phyloP scores from a whole-genome alignment of 92 coral and sea anemone species.

The Paramuricea clavata region DNA sequence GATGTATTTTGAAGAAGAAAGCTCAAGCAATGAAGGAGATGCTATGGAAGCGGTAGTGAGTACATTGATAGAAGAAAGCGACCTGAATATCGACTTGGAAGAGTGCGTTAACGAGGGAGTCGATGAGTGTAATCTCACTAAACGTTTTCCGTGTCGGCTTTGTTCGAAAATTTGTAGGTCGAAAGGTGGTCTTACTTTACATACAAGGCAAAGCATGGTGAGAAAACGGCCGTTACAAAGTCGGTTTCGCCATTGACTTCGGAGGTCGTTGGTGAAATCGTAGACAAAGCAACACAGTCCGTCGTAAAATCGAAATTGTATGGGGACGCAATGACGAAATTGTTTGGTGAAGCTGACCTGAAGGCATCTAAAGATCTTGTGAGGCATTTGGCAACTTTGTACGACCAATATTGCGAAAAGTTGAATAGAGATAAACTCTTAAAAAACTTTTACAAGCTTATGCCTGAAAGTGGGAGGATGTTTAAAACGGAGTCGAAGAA shows the following conservation, averaged over 20 bases:
- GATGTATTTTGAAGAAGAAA: not conserved
- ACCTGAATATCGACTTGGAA: not conserved
- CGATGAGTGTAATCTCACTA: not conserved
- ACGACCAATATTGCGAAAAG: no score
- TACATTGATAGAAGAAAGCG: not conserved
- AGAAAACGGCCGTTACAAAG: not conserved
- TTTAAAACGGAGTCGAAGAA: not conserved
- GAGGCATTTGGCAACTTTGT: not conserved
- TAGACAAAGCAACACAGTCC: not conserved
- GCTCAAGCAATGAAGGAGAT: not conserved
- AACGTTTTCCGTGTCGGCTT: not conserved
- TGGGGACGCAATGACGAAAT: no score
- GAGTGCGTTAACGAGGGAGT: conserved; percentile 19
- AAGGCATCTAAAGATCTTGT: conserved; percentile 17
- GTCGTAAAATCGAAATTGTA: not conserved
- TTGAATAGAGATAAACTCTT: no score
- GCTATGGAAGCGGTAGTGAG: not conserved
- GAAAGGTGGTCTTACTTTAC: conserved; percentile 14
- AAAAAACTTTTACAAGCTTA: not conserved
- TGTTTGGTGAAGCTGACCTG: not conserved
- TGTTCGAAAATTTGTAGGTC: conserved; percentile 2
- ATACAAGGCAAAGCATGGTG: conserved; percentile 17
- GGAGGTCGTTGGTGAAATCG: conserved; percentile 8
- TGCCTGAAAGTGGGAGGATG: conserved; percentile 7
- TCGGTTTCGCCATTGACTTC: not conserved